Evolutionary conservation across 1,140 invertebrate species (phyloP), one percentile per base, ranked within the genome.

Genomic region (Liolophura sinensis): DNA sequence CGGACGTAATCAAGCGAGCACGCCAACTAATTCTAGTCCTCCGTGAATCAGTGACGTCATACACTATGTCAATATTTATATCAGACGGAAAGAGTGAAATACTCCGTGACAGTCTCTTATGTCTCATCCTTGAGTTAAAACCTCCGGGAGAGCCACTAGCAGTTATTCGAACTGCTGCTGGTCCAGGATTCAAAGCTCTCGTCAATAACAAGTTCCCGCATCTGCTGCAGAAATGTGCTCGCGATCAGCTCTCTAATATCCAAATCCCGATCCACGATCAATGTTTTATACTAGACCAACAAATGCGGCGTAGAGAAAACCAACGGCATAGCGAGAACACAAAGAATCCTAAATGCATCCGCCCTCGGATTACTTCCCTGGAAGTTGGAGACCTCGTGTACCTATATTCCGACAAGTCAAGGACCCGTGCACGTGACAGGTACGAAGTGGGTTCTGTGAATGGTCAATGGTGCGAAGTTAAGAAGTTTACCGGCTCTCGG

Each of bases 301-400:
- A 71, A 14, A 25, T 27, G 4, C 24, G 14, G 1, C 49, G 65
- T 11, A 1, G 27, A 12, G 20, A 49, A 24, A 71, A 71, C 40
- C 66, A 71, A 24, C 7, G 20, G 0, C 58, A 55, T 1, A 68
- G 63, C 57, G 67, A 67, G 65, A 68, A 60, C 22, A 65, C 62
- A 18, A 71, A 68, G 47, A 15, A 12, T 24, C 31, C n/a, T 11
- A 55, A 25, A 18, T 16, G 15, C 31, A 27, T 7, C 47, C 15
- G 7, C 15, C 25, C 1, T 25, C 27, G 1, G 16, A 27, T 12
- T 46, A 25, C 7, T 25, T 20, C 57, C 4, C 20, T 60, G 46
- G 18, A 48, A 15, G 64, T 68, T 48, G 70, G 66, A 40, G 66
- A 68, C 54, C n/a, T 69, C 24, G 70, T 71, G 5, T 71, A 71